Evolutionary conservation across 2,888 invertebrate genomes (phyloP), one percentile per base, ranked within the genome.

Genomic region (Germaria angustata): DNA sequence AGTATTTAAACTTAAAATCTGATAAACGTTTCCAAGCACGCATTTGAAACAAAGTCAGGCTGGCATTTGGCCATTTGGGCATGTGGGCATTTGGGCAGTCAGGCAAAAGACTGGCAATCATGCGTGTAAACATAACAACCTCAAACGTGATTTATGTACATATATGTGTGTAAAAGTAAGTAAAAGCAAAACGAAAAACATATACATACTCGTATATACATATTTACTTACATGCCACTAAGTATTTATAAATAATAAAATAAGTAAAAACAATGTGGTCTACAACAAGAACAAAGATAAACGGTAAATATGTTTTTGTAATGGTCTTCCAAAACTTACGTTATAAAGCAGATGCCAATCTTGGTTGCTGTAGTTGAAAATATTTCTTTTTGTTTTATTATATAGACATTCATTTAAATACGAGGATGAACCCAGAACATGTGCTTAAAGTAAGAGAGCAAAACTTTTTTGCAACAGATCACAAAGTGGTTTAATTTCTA

Each of bases 11-110:
- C 53, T 32, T 53, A 53, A 57, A 71, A 79, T 79, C 82, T 79
- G 79, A 82, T 82, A 71, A 41, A 8, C 22, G 9, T 71, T 82
- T 55, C 79, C 51, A 76, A 72, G 79, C 82, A 82, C 82, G 79
- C 82, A 82, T 55, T 73, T 32, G 32, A 15, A 69, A 55, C 36
- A 15, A 63, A 72, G 22, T 63, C 68, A 63, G 72, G 49, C 41
- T 44, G 46, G 46, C 15, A 36, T 3, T 46, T 46, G 17, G 69
- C n/a, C n/a, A n/a, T n/a, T n/a, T n/a, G n/a, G n/a, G n/a, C n/a
- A n/a, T n/a, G n/a, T n/a, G n/a, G n/a, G 28, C 72, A 51, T 17
- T 44, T 44, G 17, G 36, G 28, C 55, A 69, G 41, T 17, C 55
- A 41, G 61, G 59, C 39, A 32, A 20, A n/a, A 53, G 15, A 22